A percentile compares a stretch with the other conserved stretches of the same genome.
Evolutionary conservation across 2,797 vertebrate genomes (phyloP).

Genomic region (Calcarius lapponicus): DNA sequence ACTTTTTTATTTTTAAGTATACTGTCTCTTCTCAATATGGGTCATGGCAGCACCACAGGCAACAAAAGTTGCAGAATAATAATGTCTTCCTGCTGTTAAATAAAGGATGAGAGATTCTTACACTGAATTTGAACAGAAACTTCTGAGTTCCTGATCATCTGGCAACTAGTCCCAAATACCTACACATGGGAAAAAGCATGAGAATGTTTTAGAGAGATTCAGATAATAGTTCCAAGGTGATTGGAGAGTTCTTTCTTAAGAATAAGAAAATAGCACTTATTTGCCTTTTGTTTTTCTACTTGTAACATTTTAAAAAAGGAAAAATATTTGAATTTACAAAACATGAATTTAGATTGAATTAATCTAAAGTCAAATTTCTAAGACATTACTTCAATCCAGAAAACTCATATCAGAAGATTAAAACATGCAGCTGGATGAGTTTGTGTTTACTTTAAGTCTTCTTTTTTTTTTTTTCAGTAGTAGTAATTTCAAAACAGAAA

Average conservation of each 20-base stretch:
- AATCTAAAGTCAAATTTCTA: neutral
- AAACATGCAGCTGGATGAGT: neutral
- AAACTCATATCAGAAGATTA: neutral
- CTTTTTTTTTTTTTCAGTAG: neutral
- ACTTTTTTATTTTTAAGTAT: neutral
- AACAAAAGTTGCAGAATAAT: neutral
- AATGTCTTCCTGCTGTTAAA: neutral
- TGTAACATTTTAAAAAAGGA: neutral
- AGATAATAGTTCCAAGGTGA: neutral
- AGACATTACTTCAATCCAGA: neutral
- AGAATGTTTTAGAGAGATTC: neutral
- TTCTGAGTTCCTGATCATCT: neutral
- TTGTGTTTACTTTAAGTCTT: neutral
- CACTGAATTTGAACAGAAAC: neutral
- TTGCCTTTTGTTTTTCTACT: neutral
- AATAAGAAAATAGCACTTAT: neutral
- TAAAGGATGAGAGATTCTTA: neutral
- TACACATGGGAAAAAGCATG: neutral
- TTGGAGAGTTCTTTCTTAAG: neutral
- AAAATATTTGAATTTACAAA: neutral
- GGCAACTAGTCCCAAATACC: neutral
- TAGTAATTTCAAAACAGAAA: neutral
- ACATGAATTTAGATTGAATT: neutral
- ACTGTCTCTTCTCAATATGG: neutral
- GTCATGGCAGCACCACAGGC: neutral